Percentiles rank a stretch among this genome's conserved stretches.
Conservation (phyloP, 2,113 vertebrate genomes). For the Hystrix cristata region DNA sequence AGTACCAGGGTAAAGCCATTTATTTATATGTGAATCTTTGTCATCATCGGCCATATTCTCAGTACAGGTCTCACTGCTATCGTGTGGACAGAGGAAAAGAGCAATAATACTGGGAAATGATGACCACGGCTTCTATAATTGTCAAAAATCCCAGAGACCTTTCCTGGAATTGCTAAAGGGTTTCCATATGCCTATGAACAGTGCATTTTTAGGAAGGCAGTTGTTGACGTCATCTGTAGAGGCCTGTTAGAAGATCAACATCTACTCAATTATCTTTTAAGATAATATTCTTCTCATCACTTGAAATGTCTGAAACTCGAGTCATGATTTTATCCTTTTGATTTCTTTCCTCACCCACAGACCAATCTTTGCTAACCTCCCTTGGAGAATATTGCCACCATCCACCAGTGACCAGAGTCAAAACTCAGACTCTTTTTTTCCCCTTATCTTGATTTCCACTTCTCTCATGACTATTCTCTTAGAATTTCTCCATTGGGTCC, state of each 20-base stretch:
- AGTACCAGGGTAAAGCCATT: background rate
- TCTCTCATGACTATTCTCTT: background rate
- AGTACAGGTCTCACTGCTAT: background rate
- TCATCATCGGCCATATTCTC: conserved; percentile 11
- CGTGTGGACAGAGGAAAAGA: background rate
- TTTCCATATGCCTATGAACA: conserved; percentile 23
- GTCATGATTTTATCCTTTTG: background rate
- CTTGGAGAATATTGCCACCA: background rate
- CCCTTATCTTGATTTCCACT: background rate
- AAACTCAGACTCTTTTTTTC: background rate
- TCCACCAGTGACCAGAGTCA: background rate
- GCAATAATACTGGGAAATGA: conserved; percentile 3
- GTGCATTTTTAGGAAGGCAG: background rate
- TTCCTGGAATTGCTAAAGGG: background rate
- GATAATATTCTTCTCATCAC: background rate
- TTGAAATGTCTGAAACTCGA: background rate
- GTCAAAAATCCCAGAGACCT: background rate
- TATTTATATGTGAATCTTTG: background rate
- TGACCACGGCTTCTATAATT: background rate
- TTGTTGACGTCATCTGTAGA: background rate
- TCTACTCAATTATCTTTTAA: background rate
- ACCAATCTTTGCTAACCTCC: background rate
- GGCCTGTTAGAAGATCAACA: background rate
- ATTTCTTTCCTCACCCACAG: background rate
- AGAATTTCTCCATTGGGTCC: background rate